Percentiles rank a stretch among this genome's conserved stretches.
Evolutionary conservation across 2,888 invertebrate genomes (phyloP).

Genomic region (Maniola hyperantus): DNA sequence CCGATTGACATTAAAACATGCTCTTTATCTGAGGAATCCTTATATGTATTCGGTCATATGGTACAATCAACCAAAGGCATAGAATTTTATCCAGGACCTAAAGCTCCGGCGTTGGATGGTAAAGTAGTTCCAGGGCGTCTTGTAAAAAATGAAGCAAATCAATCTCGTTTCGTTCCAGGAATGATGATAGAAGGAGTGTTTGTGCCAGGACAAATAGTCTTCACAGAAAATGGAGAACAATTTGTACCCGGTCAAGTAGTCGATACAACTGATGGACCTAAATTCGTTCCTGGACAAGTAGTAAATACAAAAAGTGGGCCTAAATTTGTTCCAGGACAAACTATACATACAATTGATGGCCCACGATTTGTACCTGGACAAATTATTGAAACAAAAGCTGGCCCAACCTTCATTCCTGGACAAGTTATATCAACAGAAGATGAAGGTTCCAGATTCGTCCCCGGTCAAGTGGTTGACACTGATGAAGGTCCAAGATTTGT

Average conservation of each 20-base stretch:
- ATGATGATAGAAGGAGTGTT: conserved; percentile 86
- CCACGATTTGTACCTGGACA: conserved; percentile 90
- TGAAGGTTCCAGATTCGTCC: conserved; percentile 83
- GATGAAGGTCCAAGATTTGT: conserved; percentile 87
- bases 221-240: conserved; percentile 86
- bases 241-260: conserved; percentile 88
- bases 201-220: conserved; percentile 86
- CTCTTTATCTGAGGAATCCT: conserved; percentile 75
- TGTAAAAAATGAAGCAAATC: conserved; percentile 82
- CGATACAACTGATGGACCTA: conserved; percentile 86
- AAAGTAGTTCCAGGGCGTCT: conserved; percentile 85
- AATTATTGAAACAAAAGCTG: conserved; percentile 88
- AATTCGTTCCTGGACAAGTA: conserved; percentile 90
- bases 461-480: conserved; percentile 88
- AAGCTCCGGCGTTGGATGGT: conserved; percentile 77
- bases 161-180: conserved; percentile 86
- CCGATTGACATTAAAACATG: conserved; percentile 83
- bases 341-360: conserved; percentile 87
- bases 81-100: conserved; percentile 85
- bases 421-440: conserved; percentile 87
- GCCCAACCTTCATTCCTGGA: conserved; percentile 90
- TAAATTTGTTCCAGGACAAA: conserved; percentile 87
- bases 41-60: conserved; percentile 85
- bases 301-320: conserved; percentile 86
- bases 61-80: conserved; percentile 85